A percentile compares a stretch with the other conserved stretches of the same genome.
Conservation (phyloP, 37 sponge, comb jelly and placozoan genomes). For the Aphrocallistes beatrix region DNA sequence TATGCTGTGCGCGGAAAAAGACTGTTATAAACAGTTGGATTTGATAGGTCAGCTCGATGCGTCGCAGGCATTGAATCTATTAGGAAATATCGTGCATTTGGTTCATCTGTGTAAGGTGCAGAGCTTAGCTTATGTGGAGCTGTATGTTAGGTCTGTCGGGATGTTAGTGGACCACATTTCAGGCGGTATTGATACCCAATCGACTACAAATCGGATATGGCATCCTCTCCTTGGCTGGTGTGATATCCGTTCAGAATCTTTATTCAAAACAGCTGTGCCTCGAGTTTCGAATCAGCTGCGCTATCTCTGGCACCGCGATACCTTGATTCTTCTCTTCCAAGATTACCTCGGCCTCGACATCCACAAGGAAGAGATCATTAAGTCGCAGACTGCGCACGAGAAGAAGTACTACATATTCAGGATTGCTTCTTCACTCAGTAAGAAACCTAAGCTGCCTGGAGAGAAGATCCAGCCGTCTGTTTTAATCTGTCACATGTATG, state of each 20-base stretch:
- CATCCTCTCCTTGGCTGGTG: background rate
- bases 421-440: background rate
- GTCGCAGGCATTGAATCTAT: background rate
- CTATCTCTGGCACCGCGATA: background rate
- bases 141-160: background rate
- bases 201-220: background rate
- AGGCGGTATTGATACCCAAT: background rate
- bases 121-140: conserved; percentile 9
- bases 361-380: background rate
- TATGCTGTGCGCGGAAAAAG: background rate
- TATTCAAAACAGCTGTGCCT: background rate
- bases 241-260: background rate
- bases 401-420: background rate
- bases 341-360: background rate
- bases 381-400: background rate
- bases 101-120: conserved; percentile 8
- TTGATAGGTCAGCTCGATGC: background rate
- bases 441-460: background rate
- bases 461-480: background rate
- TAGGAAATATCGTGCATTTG: background rate
- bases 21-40: background rate
- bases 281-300: background rate
- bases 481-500: background rate
- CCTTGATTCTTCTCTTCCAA: background rate
- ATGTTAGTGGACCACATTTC: background rate